A percentile compares a stretch with the other conserved stretches of the same genome.
phyloP scores from a whole-genome alignment of 2,797 vertebrate genomes.

The Dryobates pubescens region DNA sequence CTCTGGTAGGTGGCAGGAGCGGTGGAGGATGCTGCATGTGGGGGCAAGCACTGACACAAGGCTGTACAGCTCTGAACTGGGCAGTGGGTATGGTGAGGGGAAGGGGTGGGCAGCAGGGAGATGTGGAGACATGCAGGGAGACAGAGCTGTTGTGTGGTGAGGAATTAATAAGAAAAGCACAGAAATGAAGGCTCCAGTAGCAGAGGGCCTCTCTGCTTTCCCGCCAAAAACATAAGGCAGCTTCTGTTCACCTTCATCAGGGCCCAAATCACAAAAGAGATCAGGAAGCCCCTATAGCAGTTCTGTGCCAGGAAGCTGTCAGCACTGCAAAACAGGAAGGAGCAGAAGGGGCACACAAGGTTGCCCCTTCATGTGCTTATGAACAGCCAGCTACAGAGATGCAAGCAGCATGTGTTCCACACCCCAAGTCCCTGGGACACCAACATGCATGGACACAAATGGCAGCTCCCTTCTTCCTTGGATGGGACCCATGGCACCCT shows the following conservation, averaged over 20 bases:
- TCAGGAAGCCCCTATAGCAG: slow-evolving; percentile 61
- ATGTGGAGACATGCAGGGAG: background rate
- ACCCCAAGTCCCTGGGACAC: background rate
- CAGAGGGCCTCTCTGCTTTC: slow-evolving; percentile 16
- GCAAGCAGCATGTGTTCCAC: background rate
- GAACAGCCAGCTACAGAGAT: background rate
- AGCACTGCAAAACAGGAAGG: background rate
- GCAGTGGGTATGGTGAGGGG: background rate
- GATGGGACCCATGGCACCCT: background rate
- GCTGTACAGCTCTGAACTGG: background rate
- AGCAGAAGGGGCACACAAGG: background rate
- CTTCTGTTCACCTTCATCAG: slow-evolving; percentile 33
- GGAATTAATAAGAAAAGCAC: background rate
- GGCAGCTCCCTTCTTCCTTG: background rate
- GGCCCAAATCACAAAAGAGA: slow-evolving; percentile 55
- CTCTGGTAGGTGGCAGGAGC: background rate
- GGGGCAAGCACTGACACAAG: accelerated
- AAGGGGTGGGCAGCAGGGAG: background rate
- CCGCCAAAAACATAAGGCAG: background rate
- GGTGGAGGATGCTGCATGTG: background rate
- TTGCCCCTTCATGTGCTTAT: background rate
- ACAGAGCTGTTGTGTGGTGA: background rate
- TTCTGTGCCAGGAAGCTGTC: slow-evolving; percentile 37
- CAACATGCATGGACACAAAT: background rate
- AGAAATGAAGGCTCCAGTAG: slow-evolving; percentile 7